Conservation (phyloP, 2,797 vertebrate genomes). For the Danionella dracula region DNA sequence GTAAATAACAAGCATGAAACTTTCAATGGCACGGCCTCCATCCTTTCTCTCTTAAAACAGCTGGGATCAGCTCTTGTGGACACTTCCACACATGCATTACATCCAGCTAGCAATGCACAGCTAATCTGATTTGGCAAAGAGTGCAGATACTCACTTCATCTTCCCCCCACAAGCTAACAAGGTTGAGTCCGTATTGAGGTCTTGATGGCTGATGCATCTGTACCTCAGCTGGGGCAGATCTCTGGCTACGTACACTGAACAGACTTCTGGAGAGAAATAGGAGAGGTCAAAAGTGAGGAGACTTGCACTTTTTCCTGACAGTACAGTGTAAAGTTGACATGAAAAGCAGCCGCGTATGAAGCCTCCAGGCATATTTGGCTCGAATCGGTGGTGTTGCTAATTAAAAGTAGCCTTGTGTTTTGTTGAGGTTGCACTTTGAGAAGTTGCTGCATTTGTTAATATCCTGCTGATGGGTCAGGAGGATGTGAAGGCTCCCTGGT, state of each 20-base stretch:
- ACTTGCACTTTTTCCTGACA: constrained; percentile 4
- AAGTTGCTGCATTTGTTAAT: constrained; percentile 31
- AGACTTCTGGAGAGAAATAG: constrained; percentile 6
- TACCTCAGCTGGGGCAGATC: constrained; percentile 8
- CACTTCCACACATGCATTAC: background rate
- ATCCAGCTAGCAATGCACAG: background rate
- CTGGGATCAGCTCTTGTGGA: background rate
- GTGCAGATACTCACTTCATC: constrained; percentile 1
- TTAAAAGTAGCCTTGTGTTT: constrained; percentile 34
- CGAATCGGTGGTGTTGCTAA: constrained; percentile 20
- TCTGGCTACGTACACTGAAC: constrained; percentile 24
- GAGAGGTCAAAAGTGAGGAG: background rate
- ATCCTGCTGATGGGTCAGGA: constrained; percentile 24
- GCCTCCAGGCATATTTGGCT: constrained; percentile 21
- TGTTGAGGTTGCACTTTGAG: constrained; percentile 35
- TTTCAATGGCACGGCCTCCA: background rate
- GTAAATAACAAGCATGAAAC: background rate
- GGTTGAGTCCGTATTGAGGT: background rate
- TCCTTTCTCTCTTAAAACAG: background rate
- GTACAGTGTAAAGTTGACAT: background rate
- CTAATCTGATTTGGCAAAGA: constrained; percentile 14
- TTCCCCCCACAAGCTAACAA: constrained; percentile 12
- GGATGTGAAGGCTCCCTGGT: constrained; percentile 9
- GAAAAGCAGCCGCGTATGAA: constrained; percentile 7
- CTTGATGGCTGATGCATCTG: background rate